These are phyloP conservation scores for Leptodirus hochenwartii DNA, from an alignment of 2,888 invertebrate genomes.

Conservation along the genomic window DNA sequence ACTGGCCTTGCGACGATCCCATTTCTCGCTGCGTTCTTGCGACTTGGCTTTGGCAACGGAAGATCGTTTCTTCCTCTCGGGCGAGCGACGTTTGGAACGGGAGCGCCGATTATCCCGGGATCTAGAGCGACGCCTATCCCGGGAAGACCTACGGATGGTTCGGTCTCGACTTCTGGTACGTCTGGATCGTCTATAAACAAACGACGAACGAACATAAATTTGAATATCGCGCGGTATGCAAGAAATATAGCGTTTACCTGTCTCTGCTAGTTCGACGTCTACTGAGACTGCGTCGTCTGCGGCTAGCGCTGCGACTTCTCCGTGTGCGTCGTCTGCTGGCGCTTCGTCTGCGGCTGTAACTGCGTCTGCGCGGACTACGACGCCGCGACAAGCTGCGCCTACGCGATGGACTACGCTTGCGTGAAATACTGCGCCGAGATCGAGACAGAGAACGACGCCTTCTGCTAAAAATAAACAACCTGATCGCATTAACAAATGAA, in stretches of 20 bases:
- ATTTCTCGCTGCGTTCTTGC: conserved; percentile 10
- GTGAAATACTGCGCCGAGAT: conserved; percentile 20
- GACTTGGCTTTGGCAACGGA: conserved; percentile 18
- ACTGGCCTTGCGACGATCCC: conserved; percentile 18
- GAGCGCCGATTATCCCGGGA: conserved; percentile 26
- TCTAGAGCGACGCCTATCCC: conserved; percentile 19
- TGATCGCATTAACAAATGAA: no score
- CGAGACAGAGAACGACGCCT: conserved; percentile 21
- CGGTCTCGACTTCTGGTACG: conserved; percentile 25
- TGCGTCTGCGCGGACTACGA: conserved; percentile 20
- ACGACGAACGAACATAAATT: neutral
- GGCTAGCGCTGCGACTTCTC: conserved; percentile 26
- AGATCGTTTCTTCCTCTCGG: conserved; percentile 18
- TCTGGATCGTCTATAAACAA: conserved; percentile 17
- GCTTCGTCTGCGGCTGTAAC: conserved; percentile 18
- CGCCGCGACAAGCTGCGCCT: conserved; percentile 22
- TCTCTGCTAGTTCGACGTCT: conserved; percentile 19
- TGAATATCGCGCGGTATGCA: conserved; percentile 7
- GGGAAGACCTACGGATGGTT: conserved; percentile 19
- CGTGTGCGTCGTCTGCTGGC: conserved; percentile 20
- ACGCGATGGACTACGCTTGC: conserved; percentile 20
- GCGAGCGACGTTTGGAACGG: conserved; percentile 21
- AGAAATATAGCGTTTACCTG: no score
- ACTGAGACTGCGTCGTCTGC: conserved; percentile 22
- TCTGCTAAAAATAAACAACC: no score